phyloP scores from a whole-genome alignment of 2,113 vertebrate genomes.

The Pardalotus punctatus region DNA sequence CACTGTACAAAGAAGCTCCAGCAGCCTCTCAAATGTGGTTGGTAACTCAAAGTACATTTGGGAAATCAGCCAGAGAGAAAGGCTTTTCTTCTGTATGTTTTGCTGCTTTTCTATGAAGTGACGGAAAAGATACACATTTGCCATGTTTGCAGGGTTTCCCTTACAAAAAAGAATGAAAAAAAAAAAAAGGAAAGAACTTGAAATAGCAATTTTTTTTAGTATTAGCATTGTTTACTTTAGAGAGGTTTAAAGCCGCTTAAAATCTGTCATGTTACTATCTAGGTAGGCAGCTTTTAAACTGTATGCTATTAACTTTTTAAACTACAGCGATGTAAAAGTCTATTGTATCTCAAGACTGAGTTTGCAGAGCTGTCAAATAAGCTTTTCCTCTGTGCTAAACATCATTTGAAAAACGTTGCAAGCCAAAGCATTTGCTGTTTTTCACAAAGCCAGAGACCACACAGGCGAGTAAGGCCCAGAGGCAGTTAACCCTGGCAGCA shows the following conservation, averaged over 20 bases:
- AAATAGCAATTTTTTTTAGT: background rate
- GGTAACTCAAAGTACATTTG: conserved; percentile 49
- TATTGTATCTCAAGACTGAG: background rate
- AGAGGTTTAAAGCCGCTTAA: background rate
- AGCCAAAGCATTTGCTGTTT: background rate
- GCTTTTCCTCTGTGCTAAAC: conserved; percentile 9
- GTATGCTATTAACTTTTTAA: background rate
- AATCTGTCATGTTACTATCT: background rate
- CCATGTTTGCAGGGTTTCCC: background rate
- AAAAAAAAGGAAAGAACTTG: background rate
- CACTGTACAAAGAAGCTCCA: conserved; percentile 36
- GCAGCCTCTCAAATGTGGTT: conserved; percentile 41
- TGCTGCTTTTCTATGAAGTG: conserved; percentile 3
- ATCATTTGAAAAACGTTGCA: background rate
- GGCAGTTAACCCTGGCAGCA: background rate
- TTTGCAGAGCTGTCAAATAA: conserved; percentile 3
- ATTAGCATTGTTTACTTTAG: background rate
- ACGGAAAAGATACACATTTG: conserved; percentile 1
- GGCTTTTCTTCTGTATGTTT: conserved; percentile 50
- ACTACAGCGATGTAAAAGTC: background rate
- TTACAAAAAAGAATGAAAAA: background rate
- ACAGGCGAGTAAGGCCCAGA: background rate
- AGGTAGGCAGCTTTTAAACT: background rate
- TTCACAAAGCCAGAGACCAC: background rate
- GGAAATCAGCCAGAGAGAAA: conserved; percentile 58